Percentiles rank a stretch among this genome's conserved stretches.
phyloP scores from a whole-genome alignment of 2,888 invertebrate species.

The Ornithoptera alexandrae region DNA sequence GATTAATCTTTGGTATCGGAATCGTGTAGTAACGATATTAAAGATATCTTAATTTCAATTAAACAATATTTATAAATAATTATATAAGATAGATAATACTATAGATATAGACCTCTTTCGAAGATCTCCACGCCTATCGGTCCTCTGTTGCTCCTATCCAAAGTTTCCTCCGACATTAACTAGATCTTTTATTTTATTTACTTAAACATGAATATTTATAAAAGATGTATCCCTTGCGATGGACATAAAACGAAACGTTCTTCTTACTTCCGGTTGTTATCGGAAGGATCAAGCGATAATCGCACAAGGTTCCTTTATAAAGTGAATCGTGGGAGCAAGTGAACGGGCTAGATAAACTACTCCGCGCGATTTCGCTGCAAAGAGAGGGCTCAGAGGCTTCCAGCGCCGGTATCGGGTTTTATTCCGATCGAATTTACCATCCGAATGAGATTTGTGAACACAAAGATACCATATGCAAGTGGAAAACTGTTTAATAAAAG shows the following conservation, averaged over 20 bases:
- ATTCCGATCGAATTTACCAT: constrained; percentile 71
- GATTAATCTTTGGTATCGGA: too few species aligned
- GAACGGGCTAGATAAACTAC: constrained; percentile 71
- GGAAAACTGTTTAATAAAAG: constrained; percentile 21
- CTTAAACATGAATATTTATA: too few species aligned
- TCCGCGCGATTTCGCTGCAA: constrained; percentile 71
- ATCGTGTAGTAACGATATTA: too few species aligned
- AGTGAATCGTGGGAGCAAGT: constrained; percentile 42
- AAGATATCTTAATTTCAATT: too few species aligned
- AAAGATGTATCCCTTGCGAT: background rate
- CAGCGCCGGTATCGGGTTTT: constrained; percentile 56
- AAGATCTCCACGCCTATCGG: too few species aligned
- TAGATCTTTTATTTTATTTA: too few species aligned
- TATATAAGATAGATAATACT: too few species aligned
- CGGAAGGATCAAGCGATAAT: constrained; percentile 55
- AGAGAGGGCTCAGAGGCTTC: constrained; percentile 73
- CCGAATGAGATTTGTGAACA: constrained; percentile 40
- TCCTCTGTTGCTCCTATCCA: too few species aligned
- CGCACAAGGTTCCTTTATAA: constrained; percentile 65
- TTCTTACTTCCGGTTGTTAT: constrained; percentile 27
- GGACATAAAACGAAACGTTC: background rate
- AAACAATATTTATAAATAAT: too few species aligned
- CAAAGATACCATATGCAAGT: constrained; percentile 38
- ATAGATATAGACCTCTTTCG: too few species aligned
- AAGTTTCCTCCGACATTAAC: too few species aligned